Base-by-base conservation (phyloP, 2,888 invertebrate genomes). In the Cantharis rustica region DNA sequence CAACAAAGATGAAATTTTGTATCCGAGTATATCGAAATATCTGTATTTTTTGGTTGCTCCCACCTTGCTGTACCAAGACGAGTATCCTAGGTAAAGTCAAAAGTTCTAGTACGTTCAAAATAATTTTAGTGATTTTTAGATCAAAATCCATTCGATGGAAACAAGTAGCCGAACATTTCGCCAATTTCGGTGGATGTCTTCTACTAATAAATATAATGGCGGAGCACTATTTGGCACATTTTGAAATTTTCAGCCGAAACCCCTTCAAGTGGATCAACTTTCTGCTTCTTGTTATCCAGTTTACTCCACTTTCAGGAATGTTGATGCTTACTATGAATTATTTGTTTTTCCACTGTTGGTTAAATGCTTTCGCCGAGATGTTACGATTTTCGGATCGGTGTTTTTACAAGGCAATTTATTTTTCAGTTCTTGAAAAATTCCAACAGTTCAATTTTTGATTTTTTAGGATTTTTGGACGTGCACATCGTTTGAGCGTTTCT, bases 381-480 rank as follows among this genome's bases (percentile, higher is more conserved):
- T 3, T 27, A 27, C 27, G 27, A 27, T 27, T 27, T 27, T 27
- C 27, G 3, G 27, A 27, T 11, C 27, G 27, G 10, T 3, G 0
- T 2, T 31, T 31, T 31, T 31, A 31, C 31, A 13, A 31, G 13
- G 31, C 1, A 31, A 31, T 23, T 23, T 23, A 23, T 23, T 0
- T 23, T 9, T 9, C 1, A 16, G 10, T 62, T 62, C 16, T 20
- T 23, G 1, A 11, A 9, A 2, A n/a, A 7, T 5, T 5, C n/a
- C 5, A n/a, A 7, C 5, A 23, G n/a, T 1, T 47, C 0, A n/a
- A n/a, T n/a, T n/a, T n/a, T 7, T 7, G 11, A 0, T 16, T 11
- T 85, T 85, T 17, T 85, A 97, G 93, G 96, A 96, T 84, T 98
- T 98, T 98, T 98, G 98, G 98, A 97, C 95, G 72, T 92, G 94